phyloP scores from a whole-genome alignment of 2,797 vertebrate species.

The Notolepis coatsorum region DNA sequence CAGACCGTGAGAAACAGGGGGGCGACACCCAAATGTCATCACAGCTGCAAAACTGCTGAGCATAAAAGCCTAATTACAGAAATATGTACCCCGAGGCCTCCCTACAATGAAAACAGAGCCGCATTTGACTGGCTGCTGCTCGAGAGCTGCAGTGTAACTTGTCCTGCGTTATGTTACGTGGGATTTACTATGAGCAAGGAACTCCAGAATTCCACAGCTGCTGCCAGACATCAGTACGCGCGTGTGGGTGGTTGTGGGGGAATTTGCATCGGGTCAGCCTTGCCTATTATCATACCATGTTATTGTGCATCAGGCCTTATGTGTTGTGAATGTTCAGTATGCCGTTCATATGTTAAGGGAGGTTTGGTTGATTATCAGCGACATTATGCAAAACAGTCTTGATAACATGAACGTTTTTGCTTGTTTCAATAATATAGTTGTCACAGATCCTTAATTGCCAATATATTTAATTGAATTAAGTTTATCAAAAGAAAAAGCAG shows the following conservation, averaged over 20 bases:
- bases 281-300: constrained; percentile 43
- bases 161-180: constrained; percentile 74
- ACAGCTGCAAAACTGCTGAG: constrained; percentile 95
- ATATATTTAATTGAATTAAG: not conserved
- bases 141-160: constrained; percentile 64
- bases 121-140: constrained; percentile 79
- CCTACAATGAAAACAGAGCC: constrained; percentile 86
- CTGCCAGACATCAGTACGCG: constrained; percentile 70
- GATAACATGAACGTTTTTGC: constrained; percentile 25
- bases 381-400: constrained; percentile 38
- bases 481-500: not conserved
- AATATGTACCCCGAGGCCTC: constrained; percentile 89
- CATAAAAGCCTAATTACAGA: constrained; percentile 93
- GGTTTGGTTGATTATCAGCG: constrained; percentile 20
- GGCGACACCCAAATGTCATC: constrained; percentile 93
- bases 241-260: constrained; percentile 60
- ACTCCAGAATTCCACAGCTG: constrained; percentile 76
- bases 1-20: constrained; percentile 93
- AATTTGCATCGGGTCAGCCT: constrained; percentile 45
- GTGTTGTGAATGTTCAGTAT: constrained; percentile 32
- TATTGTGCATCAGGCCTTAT: constrained; percentile 43
- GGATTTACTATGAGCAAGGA: constrained; percentile 75
- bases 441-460: constrained; percentile 30
- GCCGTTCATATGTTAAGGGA: constrained; percentile 25
- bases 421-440: constrained; percentile 27